phyloP scores from a whole-genome alignment of 2,888 invertebrate genomes.

The Unio delphinus region DNA sequence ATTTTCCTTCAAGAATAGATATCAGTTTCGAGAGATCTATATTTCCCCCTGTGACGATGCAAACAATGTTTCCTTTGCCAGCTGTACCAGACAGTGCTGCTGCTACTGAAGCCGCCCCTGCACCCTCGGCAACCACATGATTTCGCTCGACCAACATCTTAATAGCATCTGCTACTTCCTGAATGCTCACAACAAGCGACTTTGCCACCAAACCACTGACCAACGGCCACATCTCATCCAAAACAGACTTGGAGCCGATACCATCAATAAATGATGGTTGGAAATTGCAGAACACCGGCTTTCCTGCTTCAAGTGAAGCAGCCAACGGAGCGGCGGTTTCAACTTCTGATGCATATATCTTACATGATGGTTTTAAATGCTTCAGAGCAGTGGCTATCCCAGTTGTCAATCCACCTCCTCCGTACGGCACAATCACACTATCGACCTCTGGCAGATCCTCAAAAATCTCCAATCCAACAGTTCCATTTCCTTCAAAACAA shows the following conservation, averaged over 20 bases:
- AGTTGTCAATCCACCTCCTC: constrained; percentile 63
- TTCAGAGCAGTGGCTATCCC: constrained; percentile 63
- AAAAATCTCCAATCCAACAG: constrained; percentile 65
- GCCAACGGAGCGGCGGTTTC: constrained; percentile 62
- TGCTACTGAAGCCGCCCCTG: constrained; percentile 63
- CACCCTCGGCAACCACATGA: constrained; percentile 66
- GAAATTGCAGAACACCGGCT: constrained; percentile 48
- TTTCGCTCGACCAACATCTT: constrained; percentile 59
- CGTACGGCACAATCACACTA: constrained; percentile 64
- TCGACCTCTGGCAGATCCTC: constrained; percentile 66
- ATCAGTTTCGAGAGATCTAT: constrained; percentile 58
- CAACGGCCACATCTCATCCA: constrained; percentile 64
- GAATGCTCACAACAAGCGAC: constrained; percentile 54
- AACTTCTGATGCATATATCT: constrained; percentile 63
- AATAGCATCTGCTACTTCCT: constrained; percentile 59
- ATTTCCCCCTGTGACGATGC: constrained; percentile 67
- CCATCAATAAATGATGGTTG: constrained; percentile 65
- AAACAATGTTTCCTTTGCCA: constrained; percentile 61
- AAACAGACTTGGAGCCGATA: constrained; percentile 60
- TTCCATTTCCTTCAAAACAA: constrained; percentile 60
- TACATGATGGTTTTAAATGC: constrained; percentile 50
- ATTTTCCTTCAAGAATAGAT: constrained; percentile 38
- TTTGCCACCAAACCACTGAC: constrained; percentile 51
- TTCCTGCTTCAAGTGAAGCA: constrained; percentile 49
- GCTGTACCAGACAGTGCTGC: constrained; percentile 54